Percentiles rank a stretch among this genome's conserved stretches.
These are phyloP conservation scores for Melospiza melodia DNA, from an alignment of 2,113 vertebrate species.

Conservation along the genomic window DNA sequence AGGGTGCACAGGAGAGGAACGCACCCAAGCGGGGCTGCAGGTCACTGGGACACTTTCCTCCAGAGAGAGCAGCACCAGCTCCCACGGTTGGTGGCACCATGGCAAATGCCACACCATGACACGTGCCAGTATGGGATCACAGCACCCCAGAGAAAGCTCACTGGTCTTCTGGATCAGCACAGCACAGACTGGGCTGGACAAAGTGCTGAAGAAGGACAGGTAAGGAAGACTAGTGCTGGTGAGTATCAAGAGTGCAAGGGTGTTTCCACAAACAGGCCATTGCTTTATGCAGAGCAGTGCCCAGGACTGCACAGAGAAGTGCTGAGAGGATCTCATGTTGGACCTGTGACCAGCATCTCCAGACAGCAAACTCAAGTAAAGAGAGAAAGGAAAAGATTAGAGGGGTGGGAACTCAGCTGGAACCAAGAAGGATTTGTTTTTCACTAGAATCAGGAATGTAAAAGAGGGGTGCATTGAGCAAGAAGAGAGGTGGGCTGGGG, in stretches of 20 bases:
- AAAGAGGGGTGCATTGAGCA: neutral
- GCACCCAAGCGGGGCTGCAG: neutral
- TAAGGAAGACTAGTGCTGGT: neutral
- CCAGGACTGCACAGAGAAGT: neutral
- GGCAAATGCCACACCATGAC: fast-evolving
- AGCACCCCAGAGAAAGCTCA: neutral
- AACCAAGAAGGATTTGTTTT: neutral
- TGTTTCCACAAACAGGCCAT: neutral
- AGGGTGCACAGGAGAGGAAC: neutral
- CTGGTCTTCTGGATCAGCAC: neutral
- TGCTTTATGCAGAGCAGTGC: neutral
- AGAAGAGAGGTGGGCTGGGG: neutral
- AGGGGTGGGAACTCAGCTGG: neutral
- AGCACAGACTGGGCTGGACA: neutral
- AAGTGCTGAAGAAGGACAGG: fast-evolving
- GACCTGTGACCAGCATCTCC: neutral
- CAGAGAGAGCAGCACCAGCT: neutral
- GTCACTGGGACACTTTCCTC: neutral
- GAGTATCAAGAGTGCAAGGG: neutral
- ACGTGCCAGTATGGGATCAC: fast-evolving
- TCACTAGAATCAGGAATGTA: neutral
- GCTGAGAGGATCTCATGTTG: neutral
- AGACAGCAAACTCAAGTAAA: neutral
- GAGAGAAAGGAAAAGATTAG: neutral
- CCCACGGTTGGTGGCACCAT: neutral